Conservation (phyloP, 2,888 invertebrate genomes). For the Sialis fuliginosa region DNA sequence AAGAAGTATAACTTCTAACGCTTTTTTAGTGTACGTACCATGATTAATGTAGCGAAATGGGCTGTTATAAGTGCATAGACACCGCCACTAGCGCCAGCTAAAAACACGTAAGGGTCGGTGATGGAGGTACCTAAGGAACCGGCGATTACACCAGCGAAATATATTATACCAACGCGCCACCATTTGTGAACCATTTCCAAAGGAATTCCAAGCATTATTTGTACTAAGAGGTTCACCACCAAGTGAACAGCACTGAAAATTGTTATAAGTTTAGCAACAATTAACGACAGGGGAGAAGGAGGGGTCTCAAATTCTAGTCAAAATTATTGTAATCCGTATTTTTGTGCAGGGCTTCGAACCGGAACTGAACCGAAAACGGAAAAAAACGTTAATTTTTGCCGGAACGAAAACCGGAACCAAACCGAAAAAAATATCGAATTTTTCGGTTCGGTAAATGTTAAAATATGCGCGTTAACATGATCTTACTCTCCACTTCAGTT, state of each 20-base stretch:
- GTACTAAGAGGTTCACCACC: constrained; percentile 77
- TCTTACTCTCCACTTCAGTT: too few species aligned
- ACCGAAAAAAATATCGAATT: too few species aligned
- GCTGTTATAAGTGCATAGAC: constrained; percentile 89
- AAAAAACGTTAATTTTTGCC: too few species aligned
- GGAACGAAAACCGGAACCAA: too few species aligned
- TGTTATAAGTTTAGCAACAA: background rate
- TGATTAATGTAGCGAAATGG: constrained; percentile 78
- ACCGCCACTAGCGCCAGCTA: constrained; percentile 91
- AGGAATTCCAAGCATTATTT: constrained; percentile 82
- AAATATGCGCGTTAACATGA: too few species aligned
- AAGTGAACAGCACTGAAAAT: constrained; percentile 61
- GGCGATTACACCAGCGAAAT: constrained; percentile 67
- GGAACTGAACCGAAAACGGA: too few species aligned
- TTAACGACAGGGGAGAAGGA: too few species aligned
- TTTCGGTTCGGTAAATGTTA: too few species aligned
- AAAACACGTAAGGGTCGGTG: constrained; percentile 56
- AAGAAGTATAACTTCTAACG: background rate
- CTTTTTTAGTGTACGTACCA: constrained; percentile 35
- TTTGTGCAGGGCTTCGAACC: too few species aligned
- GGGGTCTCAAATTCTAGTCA: too few species aligned
- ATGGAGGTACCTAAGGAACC: constrained; percentile 72
- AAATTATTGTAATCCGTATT: too few species aligned
- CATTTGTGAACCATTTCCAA: constrained; percentile 92
- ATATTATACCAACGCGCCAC: constrained; percentile 78